Conservation (phyloP, 2,113 vertebrate species). For the Noctilio leporinus region DNA sequence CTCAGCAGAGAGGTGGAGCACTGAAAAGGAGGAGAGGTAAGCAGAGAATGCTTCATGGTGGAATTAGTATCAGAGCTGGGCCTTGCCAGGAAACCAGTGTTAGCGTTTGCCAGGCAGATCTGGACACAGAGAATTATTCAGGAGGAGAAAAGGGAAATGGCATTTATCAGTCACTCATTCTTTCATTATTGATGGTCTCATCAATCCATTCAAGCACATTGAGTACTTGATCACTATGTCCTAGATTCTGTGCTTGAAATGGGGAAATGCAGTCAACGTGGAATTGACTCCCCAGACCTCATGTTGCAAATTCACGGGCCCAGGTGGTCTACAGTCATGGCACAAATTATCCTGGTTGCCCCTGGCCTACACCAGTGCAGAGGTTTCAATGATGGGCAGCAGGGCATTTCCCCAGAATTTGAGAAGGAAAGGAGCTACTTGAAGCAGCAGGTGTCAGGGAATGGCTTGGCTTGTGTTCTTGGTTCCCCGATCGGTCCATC, state of each 20-base stretch:
- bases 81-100: accelerated
- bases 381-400: accelerated
- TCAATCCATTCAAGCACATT: background rate
- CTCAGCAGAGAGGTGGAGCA: background rate
- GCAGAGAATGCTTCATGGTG: accelerated
- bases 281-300: too few relatives aligned
- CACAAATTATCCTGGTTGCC: too few relatives aligned
- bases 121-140: too few relatives aligned
- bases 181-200: background rate
- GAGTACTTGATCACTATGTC: background rate
- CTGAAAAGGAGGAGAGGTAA: background rate
- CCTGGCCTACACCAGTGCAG: too few relatives aligned
- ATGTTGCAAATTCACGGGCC: too few relatives aligned
- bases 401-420: background rate
- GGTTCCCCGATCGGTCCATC: too few relatives aligned
- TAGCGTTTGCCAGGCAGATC: background rate
- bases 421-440: background rate
- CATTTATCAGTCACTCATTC: background rate
- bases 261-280: background rate
- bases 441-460: too few relatives aligned
- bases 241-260: background rate
- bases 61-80: accelerated
- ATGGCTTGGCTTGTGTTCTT: background rate
- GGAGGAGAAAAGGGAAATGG: too few relatives aligned
- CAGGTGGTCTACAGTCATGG: accelerated